These are phyloP conservation scores for Bombyx mandarina DNA, from an alignment of 1,140 invertebrate genomes.

Conservation along the genomic window DNA sequence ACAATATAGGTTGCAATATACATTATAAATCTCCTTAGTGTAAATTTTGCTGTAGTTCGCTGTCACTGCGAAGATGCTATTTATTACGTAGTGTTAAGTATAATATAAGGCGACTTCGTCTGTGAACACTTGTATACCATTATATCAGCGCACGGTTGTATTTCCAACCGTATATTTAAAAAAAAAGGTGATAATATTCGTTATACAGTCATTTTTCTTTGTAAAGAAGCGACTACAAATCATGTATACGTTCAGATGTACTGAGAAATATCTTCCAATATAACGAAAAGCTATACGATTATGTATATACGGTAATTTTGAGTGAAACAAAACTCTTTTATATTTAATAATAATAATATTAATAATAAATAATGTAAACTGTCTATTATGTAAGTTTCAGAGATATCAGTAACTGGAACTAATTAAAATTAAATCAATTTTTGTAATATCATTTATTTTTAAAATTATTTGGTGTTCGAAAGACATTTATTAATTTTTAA, in stretches of 20 bases:
- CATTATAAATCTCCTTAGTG: conserved; percentile 56
- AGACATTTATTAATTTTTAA: too few relatives aligned
- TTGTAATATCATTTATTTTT: conserved; percentile 4
- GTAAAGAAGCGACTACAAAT: conserved; percentile 52
- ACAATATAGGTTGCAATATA: conserved; percentile 53
- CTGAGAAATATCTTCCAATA: conserved; percentile 56
- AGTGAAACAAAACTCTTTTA: conserved; percentile 59
- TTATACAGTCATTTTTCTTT: conserved; percentile 58
- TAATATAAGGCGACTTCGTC: conserved; percentile 52
- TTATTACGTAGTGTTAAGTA: conserved; percentile 68
- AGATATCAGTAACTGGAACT: conserved; percentile 30
- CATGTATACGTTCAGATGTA: conserved; percentile 65
- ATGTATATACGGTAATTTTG: conserved; percentile 63
- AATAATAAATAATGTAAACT: conserved; percentile 62
- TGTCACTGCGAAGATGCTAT: conserved; percentile 55
- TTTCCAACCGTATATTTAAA: conserved; percentile 47
- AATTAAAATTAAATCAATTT: conserved; percentile 13
- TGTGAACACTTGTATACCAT: conserved; percentile 67
- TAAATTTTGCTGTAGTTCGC: conserved; percentile 59
- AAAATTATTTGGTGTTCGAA: too few relatives aligned
- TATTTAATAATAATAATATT: conserved; percentile 47
- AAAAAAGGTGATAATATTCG: conserved; percentile 49
- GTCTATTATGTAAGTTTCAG: conserved; percentile 53
- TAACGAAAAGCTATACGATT: conserved; percentile 62
- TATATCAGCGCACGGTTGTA: conserved; percentile 51